These are phyloP conservation scores for Pachyseris speciosa DNA, from an alignment of 64 coral and sea anemone species.

Conservation along the genomic window DNA sequence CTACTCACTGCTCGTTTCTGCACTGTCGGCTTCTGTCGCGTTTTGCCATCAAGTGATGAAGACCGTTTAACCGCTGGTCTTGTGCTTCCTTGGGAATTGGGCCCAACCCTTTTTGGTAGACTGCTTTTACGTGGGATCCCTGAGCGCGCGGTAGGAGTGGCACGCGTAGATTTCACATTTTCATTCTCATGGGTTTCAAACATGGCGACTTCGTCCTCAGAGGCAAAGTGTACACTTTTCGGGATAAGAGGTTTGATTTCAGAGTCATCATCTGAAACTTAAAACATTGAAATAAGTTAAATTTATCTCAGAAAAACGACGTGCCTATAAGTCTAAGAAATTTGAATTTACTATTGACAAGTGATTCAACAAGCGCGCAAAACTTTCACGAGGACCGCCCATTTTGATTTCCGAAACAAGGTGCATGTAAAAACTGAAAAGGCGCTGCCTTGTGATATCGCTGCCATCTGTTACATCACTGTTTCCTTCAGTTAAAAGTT, in stretches of 20 bases:
- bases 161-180: not conserved
- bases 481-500: no score
- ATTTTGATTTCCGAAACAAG: no score
- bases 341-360: no score
- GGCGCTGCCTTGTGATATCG: no score
- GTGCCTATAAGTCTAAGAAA: no score
- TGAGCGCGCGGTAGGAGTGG: constrained; percentile 52
- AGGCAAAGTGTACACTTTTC: constrained; percentile 88
- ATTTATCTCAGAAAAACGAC: not conserved
- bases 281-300: not conserved
- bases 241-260: constrained; percentile 12
- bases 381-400: no score
- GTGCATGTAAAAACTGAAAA: no score
- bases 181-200: constrained; percentile 82
- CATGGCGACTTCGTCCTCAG: constrained; percentile 89
- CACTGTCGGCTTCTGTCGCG: constrained; percentile 49
- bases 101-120: constrained; percentile 39
- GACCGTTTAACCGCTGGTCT: constrained; percentile 83
- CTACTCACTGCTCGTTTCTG: constrained; percentile 20
- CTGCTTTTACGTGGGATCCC: constrained; percentile 63
- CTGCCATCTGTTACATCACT: no score
- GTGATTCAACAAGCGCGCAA: no score
- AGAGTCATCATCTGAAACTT: constrained; percentile 71
- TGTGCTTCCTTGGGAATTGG: constrained; percentile 34
- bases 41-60: constrained; percentile 85